Conservation (phyloP, 2,888 invertebrate species). For the Acronicta psi region DNA sequence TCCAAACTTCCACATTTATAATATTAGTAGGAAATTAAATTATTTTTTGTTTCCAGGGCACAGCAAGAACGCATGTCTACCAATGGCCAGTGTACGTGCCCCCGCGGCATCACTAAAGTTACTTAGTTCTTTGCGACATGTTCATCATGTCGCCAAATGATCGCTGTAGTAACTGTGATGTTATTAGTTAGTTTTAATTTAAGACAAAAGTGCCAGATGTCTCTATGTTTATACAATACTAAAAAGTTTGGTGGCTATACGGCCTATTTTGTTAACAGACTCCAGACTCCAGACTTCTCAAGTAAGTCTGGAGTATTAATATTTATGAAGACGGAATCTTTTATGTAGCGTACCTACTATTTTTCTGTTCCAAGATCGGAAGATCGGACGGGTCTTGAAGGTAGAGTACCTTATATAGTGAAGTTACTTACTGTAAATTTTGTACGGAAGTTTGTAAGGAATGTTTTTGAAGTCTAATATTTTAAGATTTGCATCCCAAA, state of each 20-base stretch:
- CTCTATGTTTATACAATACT: slow-evolving; percentile 51
- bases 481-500: no score
- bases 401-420: no score
- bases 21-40: slow-evolving; percentile 3
- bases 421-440: no score
- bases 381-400: no score
- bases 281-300: no score
- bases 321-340: no score
- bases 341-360: no score
- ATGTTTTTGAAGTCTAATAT: no score
- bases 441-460: no score
- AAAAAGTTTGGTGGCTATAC: slow-evolving; percentile 19
- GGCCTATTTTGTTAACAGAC: slow-evolving; percentile 12
- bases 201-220: slow-evolving; percentile 84
- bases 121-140: slow-evolving; percentile 53
- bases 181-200: slow-evolving; percentile 70
- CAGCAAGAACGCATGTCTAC: slow-evolving; percentile 69
- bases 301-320: slow-evolving; percentile 29
- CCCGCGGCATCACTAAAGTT: slow-evolving; percentile 70
- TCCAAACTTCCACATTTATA: no score
- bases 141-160: slow-evolving; percentile 43
- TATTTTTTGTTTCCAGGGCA: slow-evolving; percentile 68
- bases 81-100: slow-evolving; percentile 80
- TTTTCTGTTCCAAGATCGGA: no score
- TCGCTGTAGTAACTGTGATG: slow-evolving; percentile 71